A percentile compares a stretch with the other conserved stretches of the same genome.
Evolutionary conservation across 1,140 invertebrate genomes (phyloP).

Genomic region (Campodea augens): DNA sequence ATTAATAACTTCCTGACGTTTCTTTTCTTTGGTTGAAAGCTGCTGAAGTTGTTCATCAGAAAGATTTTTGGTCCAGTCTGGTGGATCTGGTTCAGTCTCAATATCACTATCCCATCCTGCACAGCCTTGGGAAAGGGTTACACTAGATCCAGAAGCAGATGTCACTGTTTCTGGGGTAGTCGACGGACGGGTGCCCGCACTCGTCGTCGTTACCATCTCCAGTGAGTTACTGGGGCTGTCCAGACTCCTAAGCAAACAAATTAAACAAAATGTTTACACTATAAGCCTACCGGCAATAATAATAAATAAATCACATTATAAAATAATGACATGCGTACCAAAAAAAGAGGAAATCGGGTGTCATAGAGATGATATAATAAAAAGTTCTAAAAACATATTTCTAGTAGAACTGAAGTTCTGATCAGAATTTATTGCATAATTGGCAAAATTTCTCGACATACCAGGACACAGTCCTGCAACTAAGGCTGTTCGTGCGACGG

Average conservation of each 20-base stretch:
- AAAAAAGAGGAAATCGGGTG: too few relatives aligned
- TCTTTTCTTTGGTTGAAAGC: conserved; percentile 58
- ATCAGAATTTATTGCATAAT: too few relatives aligned
- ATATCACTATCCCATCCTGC: conserved; percentile 50
- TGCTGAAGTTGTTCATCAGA: conserved; percentile 51
- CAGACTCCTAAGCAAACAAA: conserved; percentile 28
- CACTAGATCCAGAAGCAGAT: not conserved
- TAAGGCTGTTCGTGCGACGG: too few relatives aligned
- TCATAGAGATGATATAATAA: too few relatives aligned
- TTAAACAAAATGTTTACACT: too few relatives aligned
- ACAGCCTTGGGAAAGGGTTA: not conserved
- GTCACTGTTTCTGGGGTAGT: conserved; percentile 4
- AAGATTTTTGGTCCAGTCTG: conserved; percentile 62
- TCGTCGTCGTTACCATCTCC: conserved; percentile 26
- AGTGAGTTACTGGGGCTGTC: conserved; percentile 39
- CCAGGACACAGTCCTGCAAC: too few relatives aligned
- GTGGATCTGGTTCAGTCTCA: conserved; percentile 54
- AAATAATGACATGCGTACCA: too few relatives aligned
- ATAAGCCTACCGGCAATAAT: too few relatives aligned
- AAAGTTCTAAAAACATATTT: too few relatives aligned
- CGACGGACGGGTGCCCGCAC: conserved; percentile 4
- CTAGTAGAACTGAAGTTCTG: too few relatives aligned
- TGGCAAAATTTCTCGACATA: too few relatives aligned
- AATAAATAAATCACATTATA: too few relatives aligned
- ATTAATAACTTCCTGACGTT: conserved; percentile 93